These are phyloP conservation scores for Leistus spinibarbis DNA, from an alignment of 2,888 invertebrate genomes.

Conservation along the genomic window DNA sequence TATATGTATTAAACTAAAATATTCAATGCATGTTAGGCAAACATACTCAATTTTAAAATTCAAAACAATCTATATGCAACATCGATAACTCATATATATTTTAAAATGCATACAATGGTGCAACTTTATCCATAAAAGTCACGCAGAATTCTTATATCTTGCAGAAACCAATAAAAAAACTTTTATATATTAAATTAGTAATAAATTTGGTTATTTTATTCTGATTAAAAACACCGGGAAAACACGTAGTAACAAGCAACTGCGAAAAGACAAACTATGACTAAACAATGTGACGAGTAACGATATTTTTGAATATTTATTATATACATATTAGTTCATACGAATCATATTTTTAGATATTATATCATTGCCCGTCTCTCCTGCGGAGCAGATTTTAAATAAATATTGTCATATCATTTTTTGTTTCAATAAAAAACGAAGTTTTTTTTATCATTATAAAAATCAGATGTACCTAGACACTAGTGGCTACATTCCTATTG, in stretches of 20 bases:
- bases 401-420: background rate
- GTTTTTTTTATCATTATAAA: no score
- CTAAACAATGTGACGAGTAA: background rate
- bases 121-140: background rate
- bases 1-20: no score
- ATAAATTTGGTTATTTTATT: background rate
- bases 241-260: background rate
- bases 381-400: background rate
- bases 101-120: background rate
- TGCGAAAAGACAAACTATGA: background rate
- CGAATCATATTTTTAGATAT: conserved; percentile 1
- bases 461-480: no score
- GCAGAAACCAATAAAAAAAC: background rate
- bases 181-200: background rate
- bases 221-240: background rate
- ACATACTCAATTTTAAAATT: no score
- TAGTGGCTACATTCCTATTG: no score
- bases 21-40: no score
- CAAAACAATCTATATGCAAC: no score
- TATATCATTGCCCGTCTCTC: conserved; percentile 5
- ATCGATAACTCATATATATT: background rate
- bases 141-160: background rate
- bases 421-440: background rate
- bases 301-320: background rate
- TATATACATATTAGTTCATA: background rate